Conservation (phyloP, 2,888 invertebrate genomes). For the Macrostomum cliftonense region DNA sequence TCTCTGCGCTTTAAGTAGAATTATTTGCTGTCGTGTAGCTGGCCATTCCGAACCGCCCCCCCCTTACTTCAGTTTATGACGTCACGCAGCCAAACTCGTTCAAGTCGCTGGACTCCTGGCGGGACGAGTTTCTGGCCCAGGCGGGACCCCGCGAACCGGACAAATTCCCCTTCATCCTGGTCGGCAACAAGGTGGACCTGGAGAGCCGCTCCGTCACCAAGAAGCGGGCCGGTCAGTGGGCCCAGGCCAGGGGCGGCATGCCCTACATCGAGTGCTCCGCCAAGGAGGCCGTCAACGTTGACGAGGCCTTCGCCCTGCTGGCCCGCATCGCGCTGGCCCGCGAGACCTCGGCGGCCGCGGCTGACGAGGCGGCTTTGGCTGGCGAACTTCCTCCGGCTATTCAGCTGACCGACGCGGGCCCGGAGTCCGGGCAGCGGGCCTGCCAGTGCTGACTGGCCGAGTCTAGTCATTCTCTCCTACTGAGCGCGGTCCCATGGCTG, state of each 20-base stretch:
- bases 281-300: slow-evolving; percentile 94
- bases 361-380: no score
- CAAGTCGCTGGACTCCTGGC: not conserved
- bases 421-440: no score
- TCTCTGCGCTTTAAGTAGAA: no score
- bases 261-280: slow-evolving; percentile 99
- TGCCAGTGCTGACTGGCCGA: no score
- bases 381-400: no score
- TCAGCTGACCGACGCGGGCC: no score
- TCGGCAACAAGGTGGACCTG: slow-evolving; percentile 1
- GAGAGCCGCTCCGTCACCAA: slow-evolving; percentile 15
- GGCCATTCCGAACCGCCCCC: no score
- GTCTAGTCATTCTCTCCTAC: no score
- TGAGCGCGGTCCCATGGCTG: no score
- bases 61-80: not conserved
- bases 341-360: slow-evolving; percentile 26
- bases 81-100: not conserved
- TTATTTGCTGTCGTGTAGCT: no score
- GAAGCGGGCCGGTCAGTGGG: slow-evolving; percentile 71
- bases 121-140: not conserved
- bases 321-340: slow-evolving; percentile 81
- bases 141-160: not conserved
- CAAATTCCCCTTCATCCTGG: not conserved
- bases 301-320: slow-evolving; percentile 94
- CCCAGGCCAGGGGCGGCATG: slow-evolving; percentile 91